Base-by-base conservation (phyloP, 1,140 invertebrate genomes). In the Polyergus mexicanus region DNA sequence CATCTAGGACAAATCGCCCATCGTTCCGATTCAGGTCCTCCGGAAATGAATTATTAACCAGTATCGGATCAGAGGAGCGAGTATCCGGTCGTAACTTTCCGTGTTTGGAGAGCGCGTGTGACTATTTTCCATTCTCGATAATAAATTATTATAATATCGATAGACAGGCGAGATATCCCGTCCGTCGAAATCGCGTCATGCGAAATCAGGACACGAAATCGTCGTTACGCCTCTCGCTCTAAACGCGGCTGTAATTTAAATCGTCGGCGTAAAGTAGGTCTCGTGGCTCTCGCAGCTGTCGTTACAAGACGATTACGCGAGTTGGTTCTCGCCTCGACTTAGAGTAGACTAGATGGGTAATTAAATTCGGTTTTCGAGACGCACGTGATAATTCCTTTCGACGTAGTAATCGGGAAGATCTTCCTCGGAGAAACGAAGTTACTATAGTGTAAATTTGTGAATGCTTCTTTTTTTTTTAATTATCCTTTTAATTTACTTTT, bases 131-230 rank as follows among this genome's bases (percentile, higher is more conserved):
- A 2, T 41, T 60, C 38, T 32, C 54, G 68, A 62, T 80, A 69
- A 60, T 60, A 58, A 56, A 28, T 51, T 51, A 13, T 72, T 19
- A n/a, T 7, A 13, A 47, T 56, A 58, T 81, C 54, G 25, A 51
- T 51, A 25, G 69, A 83, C 28, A 22, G 22, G 22, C 54, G 25
- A 32, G 38, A 47, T 72, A 51, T 51, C 13, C 13, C 68, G 19
- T 13, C 44, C 47, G 22, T 81, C 51, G 66, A 72, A 60, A 38
- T 25, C n/a, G 63, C 63, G 16, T 25, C 51, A 32, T 22, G 78
- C 66, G 19, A 62, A 74, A 74, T 54, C 68, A 28, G 78, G 78
- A 83, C 78, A 83, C 78, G 68, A n/a, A 74, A 51, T 25, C 68
- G 54, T 47, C 78, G 66, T 74, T 83, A 83, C 54, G 54, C 78